These are phyloP conservation scores for Crotalus horridus DNA, from an alignment of 2,113 vertebrate species.

Conservation along the genomic window DNA sequence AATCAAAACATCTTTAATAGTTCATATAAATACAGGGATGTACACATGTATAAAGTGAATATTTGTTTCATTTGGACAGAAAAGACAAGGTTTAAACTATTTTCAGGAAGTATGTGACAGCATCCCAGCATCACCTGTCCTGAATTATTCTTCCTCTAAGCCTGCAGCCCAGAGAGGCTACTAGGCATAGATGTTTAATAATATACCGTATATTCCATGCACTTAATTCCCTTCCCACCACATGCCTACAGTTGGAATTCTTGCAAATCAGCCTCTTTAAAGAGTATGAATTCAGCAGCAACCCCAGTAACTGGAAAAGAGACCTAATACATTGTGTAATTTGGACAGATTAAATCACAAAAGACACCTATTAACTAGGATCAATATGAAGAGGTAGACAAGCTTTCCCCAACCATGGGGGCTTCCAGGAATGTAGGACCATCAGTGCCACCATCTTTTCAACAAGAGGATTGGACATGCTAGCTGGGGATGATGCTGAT, in stretches of 20 bases:
- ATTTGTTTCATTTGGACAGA: constrained; percentile 22
- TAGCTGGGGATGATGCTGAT: background rate
- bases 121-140: background rate
- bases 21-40: constrained; percentile 43
- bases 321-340: background rate
- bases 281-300: background rate
- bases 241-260: background rate
- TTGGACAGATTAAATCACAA: background rate
- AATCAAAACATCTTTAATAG: constrained; percentile 52
- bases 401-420: background rate
- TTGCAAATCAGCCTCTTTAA: background rate
- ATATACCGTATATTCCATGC: background rate
- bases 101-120: background rate
- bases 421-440: background rate
- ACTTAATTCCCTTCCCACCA: background rate
- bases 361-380: background rate
- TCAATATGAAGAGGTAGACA: background rate
- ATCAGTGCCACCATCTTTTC: background rate
- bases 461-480: background rate
- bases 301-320: background rate
- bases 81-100: background rate
- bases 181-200: background rate
- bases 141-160: background rate
- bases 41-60: constrained; percentile 30
- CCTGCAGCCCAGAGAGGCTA: background rate